Evolutionary conservation across 2,797 vertebrate genomes (phyloP).

Genomic region (Argentina silus): DNA sequence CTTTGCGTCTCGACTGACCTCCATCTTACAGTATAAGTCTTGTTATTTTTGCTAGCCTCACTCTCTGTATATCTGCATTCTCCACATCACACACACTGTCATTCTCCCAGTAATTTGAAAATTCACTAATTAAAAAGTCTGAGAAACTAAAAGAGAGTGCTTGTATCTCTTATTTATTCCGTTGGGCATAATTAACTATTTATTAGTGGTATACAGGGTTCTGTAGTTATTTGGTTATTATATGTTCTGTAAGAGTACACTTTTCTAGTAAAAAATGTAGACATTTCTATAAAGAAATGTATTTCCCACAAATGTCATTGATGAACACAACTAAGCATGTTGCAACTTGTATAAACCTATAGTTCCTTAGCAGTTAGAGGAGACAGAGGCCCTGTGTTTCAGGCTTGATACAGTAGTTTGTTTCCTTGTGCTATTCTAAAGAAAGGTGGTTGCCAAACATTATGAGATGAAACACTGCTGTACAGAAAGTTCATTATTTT

Average conservation of each 20-base stretch:
- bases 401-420: not conserved
- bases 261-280: not conserved
- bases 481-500: slow-evolving; percentile 23
- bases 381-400: not conserved
- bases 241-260: slow-evolving; percentile 23
- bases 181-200: slow-evolving; percentile 32
- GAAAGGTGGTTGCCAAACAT: slow-evolving; percentile 59
- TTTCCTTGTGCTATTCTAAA: slow-evolving; percentile 17
- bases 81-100: slow-evolving; percentile 7
- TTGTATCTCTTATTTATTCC: slow-evolving; percentile 38
- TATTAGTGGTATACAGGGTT: slow-evolving; percentile 36
- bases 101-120: slow-evolving; percentile 20
- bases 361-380: not conserved
- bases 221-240: slow-evolving; percentile 25
- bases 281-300: slow-evolving; percentile 9
- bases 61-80: slow-evolving; percentile 11
- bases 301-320: not conserved
- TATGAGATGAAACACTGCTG: slow-evolving; percentile 34
- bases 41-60: slow-evolving; percentile 12
- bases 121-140: slow-evolving; percentile 32
- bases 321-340: slow-evolving; percentile 8
- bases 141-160: slow-evolving; percentile 30
- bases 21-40: slow-evolving; percentile 16
- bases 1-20: not conserved
- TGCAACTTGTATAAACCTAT: slow-evolving; percentile 11